Evolutionary conservation across 2,888 invertebrate genomes (phyloP).

Genomic region (Lydus trimaculatus): DNA sequence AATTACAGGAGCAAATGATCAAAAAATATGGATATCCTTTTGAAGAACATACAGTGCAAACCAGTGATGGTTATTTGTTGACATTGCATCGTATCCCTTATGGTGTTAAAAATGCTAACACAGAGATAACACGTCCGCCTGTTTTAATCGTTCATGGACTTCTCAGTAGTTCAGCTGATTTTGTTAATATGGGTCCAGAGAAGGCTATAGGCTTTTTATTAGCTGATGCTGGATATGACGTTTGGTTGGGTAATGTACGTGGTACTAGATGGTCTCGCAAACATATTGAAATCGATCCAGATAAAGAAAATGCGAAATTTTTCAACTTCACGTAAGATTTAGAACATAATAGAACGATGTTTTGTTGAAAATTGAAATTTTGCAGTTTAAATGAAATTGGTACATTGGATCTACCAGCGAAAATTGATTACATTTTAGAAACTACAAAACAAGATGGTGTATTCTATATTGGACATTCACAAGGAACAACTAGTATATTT

Average conservation of each 20-base stretch:
- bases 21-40: conserved; percentile 28
- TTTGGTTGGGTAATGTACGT: conserved; percentile 76
- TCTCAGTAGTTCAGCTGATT: conserved; percentile 32
- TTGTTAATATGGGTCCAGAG: conserved; percentile 27
- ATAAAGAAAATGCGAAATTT: conserved; percentile 52
- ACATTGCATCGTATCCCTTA: conserved; percentile 33
- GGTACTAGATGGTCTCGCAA: conserved; percentile 70
- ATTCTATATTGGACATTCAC: conserved; percentile 71
- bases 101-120: conserved; percentile 16
- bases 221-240: conserved; percentile 51
- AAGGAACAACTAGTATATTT: conserved; percentile 73
- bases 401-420: conserved; percentile 21
- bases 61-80: conserved; percentile 33
- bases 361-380: background rate
- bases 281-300: conserved; percentile 57
- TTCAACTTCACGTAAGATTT: conserved; percentile 45
- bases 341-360: background rate
- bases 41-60: conserved; percentile 31
- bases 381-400: conserved; percentile 22
- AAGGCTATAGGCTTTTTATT: conserved; percentile 40
- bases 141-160: conserved; percentile 30
- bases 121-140: background rate
- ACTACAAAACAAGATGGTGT: conserved; percentile 15
- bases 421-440: conserved; percentile 24
- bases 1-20: background rate